Evolutionary conservation across 2,888 invertebrate species (phyloP).

Genomic region (Acronicta psi): DNA sequence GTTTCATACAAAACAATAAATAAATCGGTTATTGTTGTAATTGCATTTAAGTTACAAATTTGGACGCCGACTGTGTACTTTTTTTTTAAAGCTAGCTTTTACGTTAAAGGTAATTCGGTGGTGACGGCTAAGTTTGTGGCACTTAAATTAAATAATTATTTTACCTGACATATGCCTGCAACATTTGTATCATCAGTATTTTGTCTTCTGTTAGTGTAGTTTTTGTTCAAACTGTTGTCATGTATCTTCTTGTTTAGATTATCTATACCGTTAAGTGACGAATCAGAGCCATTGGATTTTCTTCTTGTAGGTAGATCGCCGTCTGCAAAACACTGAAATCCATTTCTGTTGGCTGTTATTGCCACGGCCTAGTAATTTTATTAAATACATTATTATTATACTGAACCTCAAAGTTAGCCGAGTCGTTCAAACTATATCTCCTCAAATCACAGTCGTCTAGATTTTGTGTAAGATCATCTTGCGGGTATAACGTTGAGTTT

Average conservation of each 20-base stretch:
- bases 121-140: no score
- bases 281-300: not conserved
- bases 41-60: no score
- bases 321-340: conserved; percentile 26
- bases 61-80: no score
- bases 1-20: no score
- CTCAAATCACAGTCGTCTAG: no score
- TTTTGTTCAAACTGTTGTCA: not conserved
- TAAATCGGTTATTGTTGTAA: no score
- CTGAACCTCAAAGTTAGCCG: no score
- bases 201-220: conserved; percentile 5
- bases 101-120: no score
- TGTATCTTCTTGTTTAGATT: not conserved
- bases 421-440: no score
- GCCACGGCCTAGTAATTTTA: not conserved
- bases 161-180: conserved; percentile 40
- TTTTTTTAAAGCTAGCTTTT: no score
- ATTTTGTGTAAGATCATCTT: no score
- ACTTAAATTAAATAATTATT: not conserved
- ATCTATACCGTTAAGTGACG: not conserved
- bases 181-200: not conserved
- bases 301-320: not conserved
- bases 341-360: conserved; percentile 9
- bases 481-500: not conserved
- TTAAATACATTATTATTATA: not conserved